These are phyloP conservation scores for Beris chalybata DNA, from an alignment of 2,888 invertebrate species.

Conservation along the genomic window DNA sequence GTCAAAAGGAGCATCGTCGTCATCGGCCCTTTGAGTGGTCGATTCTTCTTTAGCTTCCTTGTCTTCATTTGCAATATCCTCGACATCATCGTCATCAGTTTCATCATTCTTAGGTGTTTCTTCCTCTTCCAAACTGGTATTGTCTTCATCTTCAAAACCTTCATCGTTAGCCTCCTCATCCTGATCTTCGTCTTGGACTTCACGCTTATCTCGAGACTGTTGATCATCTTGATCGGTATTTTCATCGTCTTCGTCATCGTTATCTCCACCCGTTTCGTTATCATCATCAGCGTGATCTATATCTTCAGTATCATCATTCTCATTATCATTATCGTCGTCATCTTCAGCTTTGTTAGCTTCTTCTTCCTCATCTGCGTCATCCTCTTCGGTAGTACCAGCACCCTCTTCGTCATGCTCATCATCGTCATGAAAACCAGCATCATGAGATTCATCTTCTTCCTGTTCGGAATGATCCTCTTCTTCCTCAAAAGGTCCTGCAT, in stretches of 20 bases:
- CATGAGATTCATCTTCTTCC: conserved; percentile 49
- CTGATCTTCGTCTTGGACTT: conserved; percentile 44
- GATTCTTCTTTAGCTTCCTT: conserved; percentile 42
- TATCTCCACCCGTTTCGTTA: conserved; percentile 48
- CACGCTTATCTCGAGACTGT: conserved; percentile 39
- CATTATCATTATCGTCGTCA: conserved; percentile 55
- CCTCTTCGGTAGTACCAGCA: conserved; percentile 48
- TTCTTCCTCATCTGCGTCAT: conserved; percentile 47
- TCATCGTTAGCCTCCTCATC: conserved; percentile 42
- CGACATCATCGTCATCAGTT: conserved; percentile 36
- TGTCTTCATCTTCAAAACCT: conserved; percentile 42
- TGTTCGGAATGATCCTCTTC: conserved; percentile 47
- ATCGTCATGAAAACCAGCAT: conserved; percentile 49
- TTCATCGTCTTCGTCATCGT: conserved; percentile 43
- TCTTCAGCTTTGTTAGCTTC: conserved; percentile 48
- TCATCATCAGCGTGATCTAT: conserved; percentile 45
- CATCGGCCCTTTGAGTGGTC: conserved; percentile 47
- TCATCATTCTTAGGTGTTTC: conserved; percentile 45
- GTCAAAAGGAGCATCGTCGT: conserved; percentile 54
- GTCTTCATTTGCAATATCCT: conserved; percentile 33
- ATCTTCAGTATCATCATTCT: conserved; percentile 46
- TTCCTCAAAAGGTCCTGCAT: conserved; percentile 48
- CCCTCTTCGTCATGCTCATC: conserved; percentile 47
- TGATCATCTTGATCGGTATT: conserved; percentile 40
- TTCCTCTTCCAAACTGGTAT: conserved; percentile 43